Conservation (phyloP, 2,113 vertebrate genomes). For the Myrmecophaga tridactyla region DNA sequence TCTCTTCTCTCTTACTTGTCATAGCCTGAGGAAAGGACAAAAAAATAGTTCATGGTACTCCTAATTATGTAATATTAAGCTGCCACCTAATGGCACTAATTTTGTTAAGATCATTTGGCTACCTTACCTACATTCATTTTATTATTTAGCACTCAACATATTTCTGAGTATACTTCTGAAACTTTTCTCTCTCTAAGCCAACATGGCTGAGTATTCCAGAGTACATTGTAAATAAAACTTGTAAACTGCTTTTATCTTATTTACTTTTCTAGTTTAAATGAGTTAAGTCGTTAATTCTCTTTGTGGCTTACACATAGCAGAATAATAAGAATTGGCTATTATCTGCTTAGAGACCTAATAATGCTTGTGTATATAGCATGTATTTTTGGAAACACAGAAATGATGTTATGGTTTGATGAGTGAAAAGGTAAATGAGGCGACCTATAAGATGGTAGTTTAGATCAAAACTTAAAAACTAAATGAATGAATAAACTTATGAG, state of each 20-base stretch:
- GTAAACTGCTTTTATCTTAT: background rate
- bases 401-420: background rate
- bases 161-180: background rate
- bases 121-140: background rate
- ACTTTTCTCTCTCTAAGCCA: background rate
- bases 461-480: background rate
- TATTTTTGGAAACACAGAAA: background rate
- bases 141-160: background rate
- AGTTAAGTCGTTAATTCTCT: background rate
- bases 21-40: background rate
- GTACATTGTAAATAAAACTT: background rate
- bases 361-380: background rate
- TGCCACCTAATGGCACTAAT: background rate
- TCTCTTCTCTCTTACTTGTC: background rate
- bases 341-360: background rate
- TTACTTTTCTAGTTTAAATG: conserved; percentile 1
- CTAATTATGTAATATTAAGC: background rate
- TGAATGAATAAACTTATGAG: background rate
- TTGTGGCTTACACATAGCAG: background rate
- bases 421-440: background rate
- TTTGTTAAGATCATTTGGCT: background rate
- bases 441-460: background rate
- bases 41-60: background rate
- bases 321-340: background rate
- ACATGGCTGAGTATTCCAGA: background rate